These are phyloP conservation scores for Tuta absoluta DNA, from an alignment of 2,888 invertebrate species.

Conservation along the genomic window DNA sequence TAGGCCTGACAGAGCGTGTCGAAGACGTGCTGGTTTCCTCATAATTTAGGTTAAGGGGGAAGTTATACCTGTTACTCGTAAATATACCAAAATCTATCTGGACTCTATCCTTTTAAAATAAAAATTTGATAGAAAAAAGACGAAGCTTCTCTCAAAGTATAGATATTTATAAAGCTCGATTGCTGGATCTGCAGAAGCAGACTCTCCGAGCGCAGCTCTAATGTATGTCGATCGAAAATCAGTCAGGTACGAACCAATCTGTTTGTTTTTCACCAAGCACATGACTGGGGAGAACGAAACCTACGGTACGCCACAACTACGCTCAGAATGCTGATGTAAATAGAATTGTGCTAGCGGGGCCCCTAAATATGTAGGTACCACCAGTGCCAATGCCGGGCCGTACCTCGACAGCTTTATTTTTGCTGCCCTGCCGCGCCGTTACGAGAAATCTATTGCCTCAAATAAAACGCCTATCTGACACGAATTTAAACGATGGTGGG, in stretches of 20 bases:
- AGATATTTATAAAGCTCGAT: constrained; percentile 75
- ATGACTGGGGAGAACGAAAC: constrained; percentile 58
- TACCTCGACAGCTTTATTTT: constrained; percentile 72
- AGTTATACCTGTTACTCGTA: too few relatives aligned
- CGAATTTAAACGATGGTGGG: constrained; percentile 55
- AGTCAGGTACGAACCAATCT: constrained; percentile 63
- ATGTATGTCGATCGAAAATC: constrained; percentile 76
- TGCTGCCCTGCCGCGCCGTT: constrained; percentile 60
- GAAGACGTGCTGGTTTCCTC: too few relatives aligned
- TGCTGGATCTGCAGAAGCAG: constrained; percentile 48
- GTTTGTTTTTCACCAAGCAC: not conserved
- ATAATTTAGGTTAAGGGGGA: too few relatives aligned
- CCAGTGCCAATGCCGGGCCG: constrained; percentile 52
- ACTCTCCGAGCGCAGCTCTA: constrained; percentile 58
- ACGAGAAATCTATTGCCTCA: constrained; percentile 73
- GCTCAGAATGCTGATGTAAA: constrained; percentile 76
- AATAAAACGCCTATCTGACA: constrained; percentile 74
- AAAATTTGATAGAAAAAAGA: too few relatives aligned
- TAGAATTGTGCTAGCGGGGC: constrained; percentile 56
- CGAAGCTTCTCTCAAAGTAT: constrained; percentile 29
- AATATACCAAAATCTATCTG: too few relatives aligned
- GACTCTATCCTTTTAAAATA: too few relatives aligned
- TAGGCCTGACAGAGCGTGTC: too few relatives aligned
- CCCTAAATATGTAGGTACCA: constrained; percentile 66
- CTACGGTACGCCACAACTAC: constrained; percentile 74